Evolutionary conservation across 2,797 vertebrate genomes (phyloP).

Genomic region (Glyptemys insculpta): DNA sequence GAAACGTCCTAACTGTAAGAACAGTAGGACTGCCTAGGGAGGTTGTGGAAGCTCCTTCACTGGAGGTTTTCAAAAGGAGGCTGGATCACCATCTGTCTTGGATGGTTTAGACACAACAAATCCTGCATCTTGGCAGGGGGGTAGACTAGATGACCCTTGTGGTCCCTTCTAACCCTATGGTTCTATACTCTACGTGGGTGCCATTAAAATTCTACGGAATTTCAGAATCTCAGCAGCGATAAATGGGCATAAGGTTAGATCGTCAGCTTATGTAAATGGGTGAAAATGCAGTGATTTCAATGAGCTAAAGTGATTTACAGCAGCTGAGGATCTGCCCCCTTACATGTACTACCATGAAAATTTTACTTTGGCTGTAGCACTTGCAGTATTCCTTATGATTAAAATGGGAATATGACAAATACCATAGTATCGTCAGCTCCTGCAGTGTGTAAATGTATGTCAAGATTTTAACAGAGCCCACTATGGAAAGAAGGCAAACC

Average conservation of each 20-base stretch:
- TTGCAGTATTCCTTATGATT: background rate
- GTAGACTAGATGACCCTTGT: too few species aligned
- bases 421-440: background rate
- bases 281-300: accelerated
- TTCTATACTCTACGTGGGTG: too few species aligned
- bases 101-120: too few species aligned
- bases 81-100: too few species aligned
- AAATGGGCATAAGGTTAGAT: background rate
- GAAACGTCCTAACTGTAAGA: too few species aligned
- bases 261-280: accelerated
- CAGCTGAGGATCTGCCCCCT: background rate
- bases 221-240: background rate
- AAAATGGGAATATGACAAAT: background rate
- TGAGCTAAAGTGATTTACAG: background rate
- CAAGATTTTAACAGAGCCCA: background rate
- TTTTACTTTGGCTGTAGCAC: background rate
- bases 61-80: too few species aligned
- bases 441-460: accelerated
- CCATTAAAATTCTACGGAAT: too few species aligned
- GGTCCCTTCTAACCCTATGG: too few species aligned
- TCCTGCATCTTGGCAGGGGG: too few species aligned
- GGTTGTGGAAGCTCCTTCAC: too few species aligned
- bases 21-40: too few species aligned
- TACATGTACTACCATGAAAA: background rate
- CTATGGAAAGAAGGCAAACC: background rate